Base-by-base conservation (phyloP, 2,797 vertebrate species). In the Melanotaenia pygmaea region DNA sequence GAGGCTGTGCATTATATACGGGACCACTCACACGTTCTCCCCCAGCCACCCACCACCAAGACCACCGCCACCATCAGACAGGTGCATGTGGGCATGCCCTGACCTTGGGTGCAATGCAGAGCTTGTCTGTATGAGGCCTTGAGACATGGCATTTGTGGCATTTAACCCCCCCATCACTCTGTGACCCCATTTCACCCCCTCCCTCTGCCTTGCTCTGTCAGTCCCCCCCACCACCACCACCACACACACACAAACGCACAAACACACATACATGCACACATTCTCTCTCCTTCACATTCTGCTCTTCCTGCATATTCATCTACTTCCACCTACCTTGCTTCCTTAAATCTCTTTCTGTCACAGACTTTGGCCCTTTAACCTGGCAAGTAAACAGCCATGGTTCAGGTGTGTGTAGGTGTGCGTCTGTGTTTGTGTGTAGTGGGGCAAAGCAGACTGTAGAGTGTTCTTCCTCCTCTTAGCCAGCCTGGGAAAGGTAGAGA, bases 71-170 rank as follows among this genome's bases (percentile, higher is more conserved):
- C 72, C 70, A 73, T 75, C 20, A 80, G 90, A 90, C 92, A 93
- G 88, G 90, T 94, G 93, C 87, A 81, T 63, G 74, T 89, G 88
- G 87, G 87, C 79, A 76, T 80, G 81, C 79, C 89, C 83, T 93
- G 91, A 94, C 94, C 92, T 94, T 92, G 89, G 87, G 91, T 87
- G 86, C 86, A 92, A 82, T 79, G 82, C 84, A 89, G 88, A 89
- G 88, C 90, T 91, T 92, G 91, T 92, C 92, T 90, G 88, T 86
- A 93, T 93, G 90, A 91, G 90, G 90, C 86, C 89, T 85, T 85
- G 85, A 93, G 88, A 91, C 91, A 91, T 92, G 90, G 90, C 91
- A 93, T 93, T 89, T 92, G 89, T 91, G 93, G 90, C 93, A 93
- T 93, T 93, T 93, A 92, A 94, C 93, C 93, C 91, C 84, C 77